Base-by-base conservation (phyloP, 2,888 invertebrate genomes). In the Spisula subtruncata region DNA sequence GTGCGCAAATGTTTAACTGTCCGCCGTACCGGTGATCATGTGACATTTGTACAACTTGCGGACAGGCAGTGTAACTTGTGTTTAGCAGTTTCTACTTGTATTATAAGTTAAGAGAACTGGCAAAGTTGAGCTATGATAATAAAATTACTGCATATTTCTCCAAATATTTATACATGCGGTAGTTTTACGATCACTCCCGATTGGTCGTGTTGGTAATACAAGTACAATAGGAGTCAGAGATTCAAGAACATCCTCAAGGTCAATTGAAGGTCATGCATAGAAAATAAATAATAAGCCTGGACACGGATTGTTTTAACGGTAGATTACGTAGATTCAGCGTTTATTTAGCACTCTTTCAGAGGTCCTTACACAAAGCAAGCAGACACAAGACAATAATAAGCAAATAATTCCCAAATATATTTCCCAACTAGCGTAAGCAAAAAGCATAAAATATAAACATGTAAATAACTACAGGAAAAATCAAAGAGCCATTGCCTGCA, bases 331-430 rank as follows among this genome's bases (percentile, higher is more conserved):
- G 89, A 83, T 87, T 90, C 90, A 89, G 92, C 90, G 75, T 92
- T 90, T 92, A 92, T 92, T 90, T 89, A 92, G 90, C 92, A 86
- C 92, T 92, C 92, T 92, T 90, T 89, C 29, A 92, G 92, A 92
- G 92, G 75, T 90, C 88, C 56, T 12, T 81, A 91, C 90, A 91
- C 82, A 51, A 92, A 80, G 89, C 90, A 81, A 90, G 90, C 82
- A 66, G 88, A 90, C 66, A 90, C 89, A 56, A 79, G 86, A 89
- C 89, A 86, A 86, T 85, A 89, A 86, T 81, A 89, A 89, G 86
- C 85, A 89, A 90, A 89, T 89, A 48, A 85, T 87, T 87, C 90
- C 89, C 81, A 81, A 83, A 89, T 83, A 89, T 79, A 85, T 85
- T 83, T 86, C 82, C 88, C 88, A 80, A 75, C 91, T 91, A 91